Evolutionary conservation across 2,888 invertebrate genomes (phyloP), one percentile per base, ranked within the genome.

Genomic region (Netelia virgata): DNA sequence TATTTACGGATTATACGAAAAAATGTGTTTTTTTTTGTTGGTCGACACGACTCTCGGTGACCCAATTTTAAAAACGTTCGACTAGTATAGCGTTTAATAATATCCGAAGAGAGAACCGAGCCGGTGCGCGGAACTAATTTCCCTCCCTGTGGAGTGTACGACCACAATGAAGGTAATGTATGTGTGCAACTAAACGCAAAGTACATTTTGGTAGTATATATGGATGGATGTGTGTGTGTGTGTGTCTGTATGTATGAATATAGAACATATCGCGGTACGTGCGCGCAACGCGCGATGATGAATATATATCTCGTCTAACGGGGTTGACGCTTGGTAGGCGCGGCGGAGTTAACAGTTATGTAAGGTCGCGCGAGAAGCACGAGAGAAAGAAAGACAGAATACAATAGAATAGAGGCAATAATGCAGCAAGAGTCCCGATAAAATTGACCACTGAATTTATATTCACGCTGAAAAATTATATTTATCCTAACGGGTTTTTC

Each of bases 321-420:
- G 84, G 82, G 84, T 84, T 84, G 80, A 59, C 82, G 79, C 59
- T 84, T 68, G 64, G 57, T 83, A 84, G 80, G 79, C 86, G 83
- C 86, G 86, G 79, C 86, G 36, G 36, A 75, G 47, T 69, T 84
- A 83, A 87, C 86, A 80, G 86, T 87, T 87, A 87, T 78, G 80
- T 87, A 86, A 87, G 86, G 57, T 72, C 69, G 75, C 66, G 59
- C 66, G 59, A 73, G 53, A 47, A 64, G 47, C 77, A 64, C 50
- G 43, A 11, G 53, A 74, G 53, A 75, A 14, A 43, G 14, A 59
- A 20, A 61, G 18, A 78, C n/a, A 83, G 28, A 82, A 76, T 59
- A 18, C 53, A 41, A 59, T 47, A 8, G 59, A 55, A 20, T 16
- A 69, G 28, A 53, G 28, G 11, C 23, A 43, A 8, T 36, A 36